Base-by-base conservation (phyloP, 2,888 invertebrate species). In the Standfussiana lucernea region DNA sequence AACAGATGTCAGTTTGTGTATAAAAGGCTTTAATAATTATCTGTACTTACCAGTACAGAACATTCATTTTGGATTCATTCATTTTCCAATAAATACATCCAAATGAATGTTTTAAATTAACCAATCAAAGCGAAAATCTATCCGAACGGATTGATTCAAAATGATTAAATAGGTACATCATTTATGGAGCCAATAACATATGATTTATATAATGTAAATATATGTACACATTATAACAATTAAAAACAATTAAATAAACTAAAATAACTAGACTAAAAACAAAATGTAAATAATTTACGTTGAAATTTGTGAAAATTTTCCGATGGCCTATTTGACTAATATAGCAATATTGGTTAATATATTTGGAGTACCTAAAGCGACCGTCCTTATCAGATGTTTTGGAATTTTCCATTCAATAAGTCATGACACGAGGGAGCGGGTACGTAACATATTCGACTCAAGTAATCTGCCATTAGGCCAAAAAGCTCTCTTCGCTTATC, bases 391-490 rank as follows among this genome's bases (percentile, higher is more conserved):
- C 89, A 85, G 91, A 92, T 93, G 86, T 91, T 90, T 85, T 90
- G 90, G 90, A 90, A 92, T 92, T 93, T 93, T 91, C 92, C 90
- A 92, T 93, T 93, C 91, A 93, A 93, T 94, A 93, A 93, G 91
- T 93, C 92, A 92, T 90, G 90, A 88, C 89, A 86, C 88, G 89
- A 90, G 86, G 88, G 91, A 90, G 90, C 83, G 86, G 89, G 89
- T 91, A 90, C 91, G 92, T 91, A 91, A 93, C 92, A 93, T 93
- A 91, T 92, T 93, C 91, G 88, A 93, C 91, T 93, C 89, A 91
- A 95, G 95, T 95, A 96, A 96, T 95, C 95, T 95, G 93, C 94
- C 94, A 96, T 96, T 96, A 96, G 93, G 93, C 92, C 93, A 94
- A 95, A 95, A 95, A 95, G 94, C 95, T 94, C 93, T 93, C 93